A percentile compares a stretch with the other conserved stretches of the same genome.
These are phyloP conservation scores for Pollachius pollachius DNA, from an alignment of 2,113 vertebrate genomes.

Conservation along the genomic window DNA sequence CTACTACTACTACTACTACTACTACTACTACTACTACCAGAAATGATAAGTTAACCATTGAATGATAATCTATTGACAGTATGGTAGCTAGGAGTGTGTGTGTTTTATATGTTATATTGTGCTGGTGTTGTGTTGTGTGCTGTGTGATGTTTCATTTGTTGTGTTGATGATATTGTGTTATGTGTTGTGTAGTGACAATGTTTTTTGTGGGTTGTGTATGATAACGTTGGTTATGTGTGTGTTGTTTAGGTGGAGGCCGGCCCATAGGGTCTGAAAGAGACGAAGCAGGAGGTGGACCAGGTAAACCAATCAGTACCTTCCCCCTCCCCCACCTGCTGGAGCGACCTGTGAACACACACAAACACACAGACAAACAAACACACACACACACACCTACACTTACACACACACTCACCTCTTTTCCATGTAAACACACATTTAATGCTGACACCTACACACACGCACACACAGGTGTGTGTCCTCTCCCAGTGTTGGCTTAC, in stretches of 20 bases:
- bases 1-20: too few relatives aligned
- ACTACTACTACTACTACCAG: too few relatives aligned
- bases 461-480: background rate
- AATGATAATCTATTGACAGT: too few relatives aligned
- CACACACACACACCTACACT: slow-evolving; percentile 1
- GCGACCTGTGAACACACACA: background rate
- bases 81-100: too few relatives aligned
- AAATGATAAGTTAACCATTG: too few relatives aligned
- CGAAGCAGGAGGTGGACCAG: slow-evolving; percentile 42
- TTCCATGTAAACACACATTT: background rate
- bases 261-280: slow-evolving; percentile 41
- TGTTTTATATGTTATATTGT: too few relatives aligned
- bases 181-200: too few relatives aligned
- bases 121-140: too few relatives aligned
- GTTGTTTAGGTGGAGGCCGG: slow-evolving; percentile 48
- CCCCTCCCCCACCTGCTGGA: background rate
- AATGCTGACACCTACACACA: background rate
- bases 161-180: too few relatives aligned
- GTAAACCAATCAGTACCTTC: slow-evolving; percentile 51
- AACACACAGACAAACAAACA: slow-evolving; percentile 8
- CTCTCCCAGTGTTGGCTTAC: background rate
- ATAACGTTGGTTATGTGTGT: background rate
- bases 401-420: slow-evolving; percentile 16
- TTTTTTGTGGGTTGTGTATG: too few relatives aligned
- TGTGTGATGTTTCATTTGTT: too few relatives aligned